Evolutionary conservation across 2,888 invertebrate genomes (phyloP).

Genomic region (Apamea crenata): DNA sequence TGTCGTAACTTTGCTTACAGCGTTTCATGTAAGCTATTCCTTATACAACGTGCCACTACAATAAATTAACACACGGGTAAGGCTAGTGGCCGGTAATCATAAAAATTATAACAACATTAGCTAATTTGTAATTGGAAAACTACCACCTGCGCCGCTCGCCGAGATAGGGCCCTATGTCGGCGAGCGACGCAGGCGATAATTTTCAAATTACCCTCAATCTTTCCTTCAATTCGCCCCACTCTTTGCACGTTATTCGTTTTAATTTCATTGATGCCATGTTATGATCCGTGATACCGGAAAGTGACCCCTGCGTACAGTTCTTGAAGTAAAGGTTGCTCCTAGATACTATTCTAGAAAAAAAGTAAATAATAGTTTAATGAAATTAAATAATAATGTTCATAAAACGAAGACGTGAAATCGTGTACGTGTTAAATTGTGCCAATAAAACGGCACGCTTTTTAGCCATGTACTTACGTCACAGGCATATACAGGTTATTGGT

Average conservation of each 20-base stretch:
- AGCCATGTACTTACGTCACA: not conserved
- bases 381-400: not conserved
- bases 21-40: conserved; percentile 2
- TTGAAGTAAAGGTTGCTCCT: not conserved
- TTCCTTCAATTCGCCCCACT: not conserved
- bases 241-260: not conserved
- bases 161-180: no score
- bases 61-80: not conserved
- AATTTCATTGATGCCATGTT: not conserved
- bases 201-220: not conserved
- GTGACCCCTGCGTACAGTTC: not conserved
- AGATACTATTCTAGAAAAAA: not conserved
- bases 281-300: not conserved
- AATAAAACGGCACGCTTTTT: not conserved
- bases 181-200: no score
- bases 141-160: not conserved
- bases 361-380: not conserved
- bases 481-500: not conserved
- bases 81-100: not conserved
- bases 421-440: not conserved
- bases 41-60: not conserved
- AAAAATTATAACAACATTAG: not conserved
- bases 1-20: not conserved
- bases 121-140: not conserved
- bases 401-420: not conserved